phyloP scores from a whole-genome alignment of 2,797 vertebrate species.

The Oreortyx pictus region DNA sequence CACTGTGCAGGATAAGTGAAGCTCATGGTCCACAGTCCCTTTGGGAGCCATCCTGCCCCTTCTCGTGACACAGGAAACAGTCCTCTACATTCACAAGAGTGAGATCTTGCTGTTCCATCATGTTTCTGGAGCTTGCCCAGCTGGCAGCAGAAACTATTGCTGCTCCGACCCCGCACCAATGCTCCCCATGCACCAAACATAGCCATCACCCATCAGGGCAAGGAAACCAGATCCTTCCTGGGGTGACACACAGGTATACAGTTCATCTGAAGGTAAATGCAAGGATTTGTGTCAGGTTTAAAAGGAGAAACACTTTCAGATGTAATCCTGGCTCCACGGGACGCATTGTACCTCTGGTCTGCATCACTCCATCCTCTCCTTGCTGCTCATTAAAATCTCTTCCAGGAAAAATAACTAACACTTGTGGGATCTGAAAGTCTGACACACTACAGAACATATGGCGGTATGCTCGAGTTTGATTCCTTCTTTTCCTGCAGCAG shows the following conservation, averaged over 20 bases:
- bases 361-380: neutral
- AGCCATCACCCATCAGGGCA: neutral
- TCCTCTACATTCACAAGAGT: neutral
- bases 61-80: neutral
- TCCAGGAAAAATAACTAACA: neutral
- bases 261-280: neutral
- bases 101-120: neutral
- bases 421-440: constrained; percentile 12
- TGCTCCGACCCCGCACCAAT: rapidly evolving
- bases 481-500: neutral
- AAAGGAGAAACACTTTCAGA: neutral
- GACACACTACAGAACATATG: neutral
- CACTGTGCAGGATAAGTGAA: neutral
- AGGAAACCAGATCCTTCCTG: neutral
- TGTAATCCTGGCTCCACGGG: neutral
- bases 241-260: neutral
- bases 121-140: neutral
- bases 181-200: neutral
- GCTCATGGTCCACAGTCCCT: neutral
- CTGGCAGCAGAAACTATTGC: neutral
- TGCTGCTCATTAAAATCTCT: neutral
- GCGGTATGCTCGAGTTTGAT: neutral
- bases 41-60: neutral
- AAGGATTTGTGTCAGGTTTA: neutral
- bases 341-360: neutral